These are phyloP conservation scores for Biston betularia DNA, from an alignment of 2,888 invertebrate genomes.

Conservation along the genomic window DNA sequence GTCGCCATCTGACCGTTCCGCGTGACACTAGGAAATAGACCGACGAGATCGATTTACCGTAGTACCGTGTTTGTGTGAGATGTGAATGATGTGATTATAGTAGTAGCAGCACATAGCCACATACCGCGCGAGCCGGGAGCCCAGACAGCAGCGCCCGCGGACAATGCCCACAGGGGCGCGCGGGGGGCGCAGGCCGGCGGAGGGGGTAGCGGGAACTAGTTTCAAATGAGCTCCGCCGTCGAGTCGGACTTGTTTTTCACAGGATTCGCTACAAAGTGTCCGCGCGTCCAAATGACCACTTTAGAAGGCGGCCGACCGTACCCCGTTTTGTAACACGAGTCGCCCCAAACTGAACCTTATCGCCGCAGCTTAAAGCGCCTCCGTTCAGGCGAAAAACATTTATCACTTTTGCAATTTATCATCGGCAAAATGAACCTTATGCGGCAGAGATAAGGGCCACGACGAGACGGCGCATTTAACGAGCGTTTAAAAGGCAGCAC, in stretches of 20 bases:
- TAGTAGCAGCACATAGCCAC: too few relatives aligned
- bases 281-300: slow-evolving; percentile 28
- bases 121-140: too few relatives aligned
- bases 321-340: slow-evolving; percentile 6
- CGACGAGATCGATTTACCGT: too few relatives aligned
- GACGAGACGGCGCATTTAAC: slow-evolving; percentile 19
- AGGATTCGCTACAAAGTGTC: slow-evolving; percentile 17
- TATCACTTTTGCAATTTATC: slow-evolving; percentile 7
- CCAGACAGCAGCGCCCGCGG: too few relatives aligned
- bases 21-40: too few relatives aligned
- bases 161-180: not conserved
- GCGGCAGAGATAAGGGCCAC: slow-evolving; percentile 7
- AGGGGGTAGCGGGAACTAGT: too few relatives aligned
- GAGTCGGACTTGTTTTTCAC: slow-evolving; percentile 18
- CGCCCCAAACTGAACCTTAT: slow-evolving; percentile 11
- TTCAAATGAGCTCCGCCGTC: slow-evolving; percentile 8
- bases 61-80: too few relatives aligned
- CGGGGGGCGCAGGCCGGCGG: too few relatives aligned
- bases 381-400: slow-evolving; percentile 15
- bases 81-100: too few relatives aligned
- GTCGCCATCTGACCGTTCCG: too few relatives aligned
- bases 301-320: slow-evolving; percentile 23
- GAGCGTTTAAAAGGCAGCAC: slow-evolving; percentile 25
- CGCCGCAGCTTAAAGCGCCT: slow-evolving; percentile 6
- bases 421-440: slow-evolving; percentile 18